Evolutionary conservation across 2,888 invertebrate species (phyloP).

Genomic region (Agrenia bidenticulata): DNA sequence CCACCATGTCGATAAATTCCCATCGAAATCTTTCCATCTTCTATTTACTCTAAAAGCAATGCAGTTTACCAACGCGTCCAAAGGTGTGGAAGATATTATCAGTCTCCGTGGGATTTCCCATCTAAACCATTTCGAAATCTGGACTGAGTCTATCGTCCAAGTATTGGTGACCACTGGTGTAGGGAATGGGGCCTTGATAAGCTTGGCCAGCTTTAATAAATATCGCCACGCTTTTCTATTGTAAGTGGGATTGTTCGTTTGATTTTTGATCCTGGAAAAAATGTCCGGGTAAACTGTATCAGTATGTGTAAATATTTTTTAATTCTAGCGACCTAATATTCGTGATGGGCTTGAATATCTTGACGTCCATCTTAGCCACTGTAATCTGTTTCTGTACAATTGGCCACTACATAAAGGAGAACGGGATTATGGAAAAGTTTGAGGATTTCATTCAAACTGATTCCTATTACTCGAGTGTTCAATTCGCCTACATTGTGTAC

Average conservation of each 20-base stretch:
- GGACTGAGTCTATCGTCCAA: conserved; percentile 44
- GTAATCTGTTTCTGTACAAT: conserved; percentile 44
- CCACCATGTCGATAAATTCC: not conserved
- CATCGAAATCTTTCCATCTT: not conserved
- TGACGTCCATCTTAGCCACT: conserved; percentile 35
- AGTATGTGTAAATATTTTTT: not conserved
- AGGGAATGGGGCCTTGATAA: conserved; percentile 47
- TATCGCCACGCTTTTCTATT: conserved; percentile 33
- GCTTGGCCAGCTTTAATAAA: conserved; percentile 42
- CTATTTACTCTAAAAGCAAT: conserved; percentile 8
- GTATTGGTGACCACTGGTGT: conserved; percentile 45
- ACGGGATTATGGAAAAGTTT: conserved; percentile 33
- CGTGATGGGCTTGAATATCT: conserved; percentile 23
- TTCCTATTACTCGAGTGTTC: conserved; percentile 30
- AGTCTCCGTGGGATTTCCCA: not conserved
- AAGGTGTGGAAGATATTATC: conserved; percentile 18
- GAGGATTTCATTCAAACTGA: conserved; percentile 31
- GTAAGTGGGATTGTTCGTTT: too few relatives aligned
- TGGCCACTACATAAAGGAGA: conserved; percentile 30
- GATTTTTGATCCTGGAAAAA: too few relatives aligned
- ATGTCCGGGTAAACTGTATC: not conserved
- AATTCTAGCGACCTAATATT: conserved; percentile 34
- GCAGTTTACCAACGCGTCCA: conserved; percentile 9
- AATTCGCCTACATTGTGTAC: conserved; percentile 43
- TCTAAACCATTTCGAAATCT: conserved; percentile 24